phyloP scores from a whole-genome alignment of 2,797 vertebrate species.

The Menidia menidia region DNA sequence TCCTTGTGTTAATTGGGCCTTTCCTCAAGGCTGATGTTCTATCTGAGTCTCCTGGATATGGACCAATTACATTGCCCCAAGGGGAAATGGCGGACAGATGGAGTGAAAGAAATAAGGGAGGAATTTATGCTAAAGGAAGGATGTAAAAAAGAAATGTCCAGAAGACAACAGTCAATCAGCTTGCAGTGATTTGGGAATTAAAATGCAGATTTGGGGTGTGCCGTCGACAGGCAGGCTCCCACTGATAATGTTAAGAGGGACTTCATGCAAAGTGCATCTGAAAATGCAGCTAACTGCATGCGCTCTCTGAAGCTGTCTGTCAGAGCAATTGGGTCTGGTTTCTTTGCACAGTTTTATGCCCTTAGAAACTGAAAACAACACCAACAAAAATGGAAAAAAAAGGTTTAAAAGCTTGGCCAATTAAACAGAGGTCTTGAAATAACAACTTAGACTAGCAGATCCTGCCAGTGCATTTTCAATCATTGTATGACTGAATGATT shows the following conservation, averaged over 20 bases:
- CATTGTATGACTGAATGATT: too few species aligned
- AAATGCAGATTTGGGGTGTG: conserved; percentile 39
- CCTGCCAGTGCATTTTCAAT: too few species aligned
- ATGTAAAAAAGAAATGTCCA: conserved; percentile 29
- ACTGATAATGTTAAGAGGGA: conserved; percentile 31
- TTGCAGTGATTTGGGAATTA: conserved; percentile 43
- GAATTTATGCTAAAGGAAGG: conserved; percentile 4
- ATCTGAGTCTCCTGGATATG: conserved; percentile 66
- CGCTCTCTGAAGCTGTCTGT: conserved; percentile 38
- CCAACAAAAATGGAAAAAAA: background rate
- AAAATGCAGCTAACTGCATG: conserved; percentile 27
- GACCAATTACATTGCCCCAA: conserved; percentile 76
- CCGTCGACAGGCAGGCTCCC: conserved; percentile 25
- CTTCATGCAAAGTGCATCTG: conserved; percentile 44
- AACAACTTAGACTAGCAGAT: background rate
- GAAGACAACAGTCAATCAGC: conserved; percentile 48
- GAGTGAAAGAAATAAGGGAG: conserved; percentile 23
- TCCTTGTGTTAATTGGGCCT: conserved; percentile 73
- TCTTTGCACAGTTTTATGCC: conserved; percentile 27
- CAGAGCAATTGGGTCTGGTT: conserved; percentile 54
- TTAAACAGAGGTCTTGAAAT: background rate
- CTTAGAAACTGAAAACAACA: conserved; percentile 25
- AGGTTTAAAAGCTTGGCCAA: too few species aligned
- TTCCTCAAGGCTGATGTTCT: conserved; percentile 71
- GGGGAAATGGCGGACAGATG: conserved; percentile 59